Percentiles rank a stretch among this genome's conserved stretches.
These are phyloP conservation scores for Poecilia picta DNA, from an alignment of 2,797 vertebrate genomes.

Conservation along the genomic window DNA sequence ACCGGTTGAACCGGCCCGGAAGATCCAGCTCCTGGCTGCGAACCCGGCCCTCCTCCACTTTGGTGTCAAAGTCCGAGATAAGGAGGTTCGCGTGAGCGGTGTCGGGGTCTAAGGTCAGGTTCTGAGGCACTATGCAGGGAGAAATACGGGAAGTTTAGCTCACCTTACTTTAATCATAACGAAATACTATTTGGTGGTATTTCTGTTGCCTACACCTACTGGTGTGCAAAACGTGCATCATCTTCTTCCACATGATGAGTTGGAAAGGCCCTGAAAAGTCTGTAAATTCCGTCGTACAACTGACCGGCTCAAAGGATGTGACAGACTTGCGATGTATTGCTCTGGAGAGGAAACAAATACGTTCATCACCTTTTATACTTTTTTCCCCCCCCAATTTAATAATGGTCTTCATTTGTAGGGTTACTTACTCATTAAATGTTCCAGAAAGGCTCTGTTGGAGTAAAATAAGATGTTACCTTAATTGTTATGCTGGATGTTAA, in stretches of 20 bases:
- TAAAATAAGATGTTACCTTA: neutral
- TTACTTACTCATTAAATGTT: constrained; percentile 71
- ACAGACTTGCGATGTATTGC: constrained; percentile 60
- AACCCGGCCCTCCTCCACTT: constrained; percentile 80
- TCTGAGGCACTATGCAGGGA: constrained; percentile 77
- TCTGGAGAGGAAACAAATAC: constrained; percentile 46
- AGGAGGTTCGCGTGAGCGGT: constrained; percentile 80
- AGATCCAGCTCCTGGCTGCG: constrained; percentile 80
- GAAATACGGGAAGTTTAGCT: neutral
- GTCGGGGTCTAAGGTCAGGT: constrained; percentile 83
- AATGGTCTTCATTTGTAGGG: neutral
- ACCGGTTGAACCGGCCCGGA: constrained; percentile 80
- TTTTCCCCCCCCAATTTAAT: no score
- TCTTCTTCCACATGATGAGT: constrained; percentile 87
- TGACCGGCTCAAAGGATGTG: constrained; percentile 59
- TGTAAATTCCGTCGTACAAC: constrained; percentile 73
- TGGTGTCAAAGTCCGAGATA: constrained; percentile 83
- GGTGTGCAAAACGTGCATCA: constrained; percentile 85
- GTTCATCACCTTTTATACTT: neutral
- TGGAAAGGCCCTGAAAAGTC: constrained; percentile 84
- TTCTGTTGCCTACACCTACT: constrained; percentile 62
- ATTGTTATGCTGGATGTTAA: neutral
- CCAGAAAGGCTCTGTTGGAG: constrained; percentile 65
- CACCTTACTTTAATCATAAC: neutral
- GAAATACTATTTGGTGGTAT: neutral